Base-by-base conservation (phyloP, 2,113 vertebrate genomes). In the Otus sunia region DNA sequence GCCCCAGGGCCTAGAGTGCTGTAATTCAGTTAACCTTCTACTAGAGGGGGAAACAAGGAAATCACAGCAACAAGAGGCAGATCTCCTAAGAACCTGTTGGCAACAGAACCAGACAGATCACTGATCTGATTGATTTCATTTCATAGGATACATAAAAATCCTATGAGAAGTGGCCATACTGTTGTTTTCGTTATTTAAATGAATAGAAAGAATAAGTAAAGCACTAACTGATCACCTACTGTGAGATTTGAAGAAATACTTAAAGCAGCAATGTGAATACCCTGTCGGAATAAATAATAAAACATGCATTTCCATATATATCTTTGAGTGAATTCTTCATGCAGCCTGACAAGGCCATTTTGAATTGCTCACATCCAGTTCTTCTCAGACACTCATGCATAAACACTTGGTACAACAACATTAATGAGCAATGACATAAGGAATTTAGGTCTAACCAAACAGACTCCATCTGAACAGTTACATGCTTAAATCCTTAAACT, bases 381-480 rank as follows among this genome's bases (percentile, higher is more conserved):
- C 86, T 94, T 96, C 88, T 88, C 15, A 2, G 95, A 96, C 95
- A 94, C 55, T 97, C 96, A 97, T 86, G 92, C 94, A 91, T 86
- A 96, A 96, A 88, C 59, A 79, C 90, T 95, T 96, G 62, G 63
- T 53, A 88, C 88, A 95, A 96, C 96, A 96, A 96, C 52, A 68
- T 39, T 96, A 94, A 97, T 75, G 86, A 94, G 64, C 60, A 94
- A 62, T 79, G 94, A 97, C 92, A 95, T 55, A 78, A 96, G 90
- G 96, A 97, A 97, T 97, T 93, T 86, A 64, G 41, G 39, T 75
- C 94, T 92, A 95, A 91, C 66, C 92, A 96, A 96, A 91, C 69
- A 93, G 84, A 82, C 34, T 67, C 37, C 52, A 89, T 88, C 37
- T 52, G 43, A 95, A 82, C 52, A 94, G 69, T 52, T 81, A 66